Percentiles rank a stretch among this genome's conserved stretches.
phyloP scores from a whole-genome alignment of 2,888 invertebrate species.

The Campopleginae sp. region DNA sequence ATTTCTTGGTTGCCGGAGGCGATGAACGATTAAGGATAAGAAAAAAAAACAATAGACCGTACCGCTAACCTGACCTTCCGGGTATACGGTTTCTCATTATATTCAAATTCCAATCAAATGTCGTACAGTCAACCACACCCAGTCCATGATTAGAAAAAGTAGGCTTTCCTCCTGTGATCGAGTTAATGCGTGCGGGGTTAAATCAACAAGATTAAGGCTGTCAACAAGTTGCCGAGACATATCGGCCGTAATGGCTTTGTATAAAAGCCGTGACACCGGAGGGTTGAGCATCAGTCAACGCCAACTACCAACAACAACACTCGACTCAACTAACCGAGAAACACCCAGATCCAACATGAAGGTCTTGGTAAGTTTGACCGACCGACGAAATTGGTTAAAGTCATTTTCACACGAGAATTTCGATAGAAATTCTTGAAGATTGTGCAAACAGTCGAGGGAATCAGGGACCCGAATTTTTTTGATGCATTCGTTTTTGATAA shows the following conservation, averaged over 20 bases:
- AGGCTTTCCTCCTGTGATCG: conserved; percentile 28
- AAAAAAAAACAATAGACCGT: conserved; percentile 19
- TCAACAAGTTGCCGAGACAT: conserved; percentile 25
- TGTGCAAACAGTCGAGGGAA: background rate
- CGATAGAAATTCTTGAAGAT: background rate
- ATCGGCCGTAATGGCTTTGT: conserved; percentile 51
- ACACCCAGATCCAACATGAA: conserved; percentile 71
- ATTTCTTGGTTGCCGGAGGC: background rate
- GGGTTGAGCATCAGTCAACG: conserved; percentile 69
- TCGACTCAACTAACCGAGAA: conserved; percentile 48
- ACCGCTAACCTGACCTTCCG: conserved; percentile 35
- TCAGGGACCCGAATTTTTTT: background rate
- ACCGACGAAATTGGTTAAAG: conserved; percentile 2
- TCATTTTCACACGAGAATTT: background rate
- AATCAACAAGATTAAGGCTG: conserved; percentile 57
- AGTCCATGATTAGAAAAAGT: conserved; percentile 34
- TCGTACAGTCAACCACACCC: conserved; percentile 63
- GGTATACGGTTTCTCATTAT: conserved; percentile 46
- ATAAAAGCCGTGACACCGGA: conserved; percentile 70
- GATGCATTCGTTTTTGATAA: background rate
- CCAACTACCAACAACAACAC: conserved; percentile 56
- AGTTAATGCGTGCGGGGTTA: conserved; percentile 55
- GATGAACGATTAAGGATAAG: background rate
- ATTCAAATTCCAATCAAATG: conserved; percentile 60
- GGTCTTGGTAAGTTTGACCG: conserved; percentile 71